Evolutionary conservation across 2,113 vertebrate species (phyloP).

Genomic region (Trogon surrucura): DNA sequence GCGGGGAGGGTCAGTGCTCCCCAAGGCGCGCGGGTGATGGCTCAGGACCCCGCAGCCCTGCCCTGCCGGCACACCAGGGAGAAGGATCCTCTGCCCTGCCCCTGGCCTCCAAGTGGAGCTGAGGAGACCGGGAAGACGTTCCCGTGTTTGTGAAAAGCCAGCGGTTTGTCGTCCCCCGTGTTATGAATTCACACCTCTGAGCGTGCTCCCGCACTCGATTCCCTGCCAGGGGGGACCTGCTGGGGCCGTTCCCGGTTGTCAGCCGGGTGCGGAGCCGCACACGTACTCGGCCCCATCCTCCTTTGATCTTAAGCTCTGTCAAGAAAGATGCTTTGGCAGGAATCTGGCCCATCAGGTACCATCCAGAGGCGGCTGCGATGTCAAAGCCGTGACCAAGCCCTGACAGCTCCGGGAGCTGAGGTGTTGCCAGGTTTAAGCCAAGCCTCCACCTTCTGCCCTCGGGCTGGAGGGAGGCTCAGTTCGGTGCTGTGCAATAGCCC

Average conservation of each 20-base stretch:
- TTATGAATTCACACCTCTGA: neutral
- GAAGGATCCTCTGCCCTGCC: neutral
- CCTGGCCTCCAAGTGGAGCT: neutral
- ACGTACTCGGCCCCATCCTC: fast-evolving
- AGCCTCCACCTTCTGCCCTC: constrained; percentile 33
- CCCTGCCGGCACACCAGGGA: neutral
- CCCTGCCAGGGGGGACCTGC: neutral
- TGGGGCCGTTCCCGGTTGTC: neutral
- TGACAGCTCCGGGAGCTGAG: constrained; percentile 10
- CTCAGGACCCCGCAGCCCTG: neutral
- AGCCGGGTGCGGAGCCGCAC: neutral
- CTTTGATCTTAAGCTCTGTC: constrained; percentile 30
- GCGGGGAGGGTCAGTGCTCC: neutral
- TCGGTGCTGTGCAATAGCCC: fast-evolving
- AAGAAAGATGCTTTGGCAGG: constrained; percentile 25
- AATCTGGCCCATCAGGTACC: constrained; percentile 32
- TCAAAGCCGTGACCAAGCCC: constrained; percentile 19
- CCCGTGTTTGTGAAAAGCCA: neutral
- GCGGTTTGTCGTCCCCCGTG: no score
- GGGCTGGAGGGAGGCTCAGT: neutral
- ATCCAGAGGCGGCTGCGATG: neutral
- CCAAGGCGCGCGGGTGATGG: fast-evolving
- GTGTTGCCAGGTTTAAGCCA: neutral
- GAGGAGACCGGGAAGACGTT: neutral
- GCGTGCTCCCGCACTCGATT: fast-evolving